Evolutionary conservation across 1,140 invertebrate genomes (phyloP), one percentile per base, ranked within the genome.

Genomic region (Drosophila albomicans): DNA sequence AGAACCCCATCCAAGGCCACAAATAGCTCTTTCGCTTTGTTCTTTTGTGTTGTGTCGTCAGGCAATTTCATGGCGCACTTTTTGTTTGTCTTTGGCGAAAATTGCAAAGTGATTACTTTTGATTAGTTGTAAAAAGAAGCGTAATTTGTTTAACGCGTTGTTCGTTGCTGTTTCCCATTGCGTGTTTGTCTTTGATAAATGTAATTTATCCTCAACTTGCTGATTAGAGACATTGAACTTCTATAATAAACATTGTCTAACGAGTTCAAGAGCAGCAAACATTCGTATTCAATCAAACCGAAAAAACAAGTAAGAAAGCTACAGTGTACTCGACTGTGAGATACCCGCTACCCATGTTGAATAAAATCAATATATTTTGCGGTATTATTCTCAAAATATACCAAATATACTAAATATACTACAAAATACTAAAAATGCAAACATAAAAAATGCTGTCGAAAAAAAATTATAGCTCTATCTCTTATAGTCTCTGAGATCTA

Each of bases 71-170:
- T 45, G 56, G 58, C 79, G 51, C 62, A 86, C 76, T 86, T 89
- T 89, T 75, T 89, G 86, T 89, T 89, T 85, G 82, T 90, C 78
- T 89, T 90, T 81, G 45, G 45, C 63, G 52, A 79, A 86, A 86
- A 86, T 86, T 86, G 85, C 85, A 89, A 81, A 89, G 86, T 89
- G 85, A 89, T 89, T 89, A 89, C 85, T 89, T 89, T 89, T 89
- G 85, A 89, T 89, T 89, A 90, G 85, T 89, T 89, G 85, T 72
- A 85, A 89, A 88, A 89, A 89, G 85, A 85, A 88, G 74, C 81
- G 85, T 81, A 90, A 89, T 90, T 90, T 90, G 86, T 90, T 89
- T 90, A 88, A 85, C 75, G 78, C 64, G n/a, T 32, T 35, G 20
- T 58, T 68, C 30, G 28, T 32, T 49, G 62, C 7, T 48, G 16